Evolutionary conservation across 1,140 invertebrate species (phyloP).

Genomic region (Pentalonia nigronervosa): DNA sequence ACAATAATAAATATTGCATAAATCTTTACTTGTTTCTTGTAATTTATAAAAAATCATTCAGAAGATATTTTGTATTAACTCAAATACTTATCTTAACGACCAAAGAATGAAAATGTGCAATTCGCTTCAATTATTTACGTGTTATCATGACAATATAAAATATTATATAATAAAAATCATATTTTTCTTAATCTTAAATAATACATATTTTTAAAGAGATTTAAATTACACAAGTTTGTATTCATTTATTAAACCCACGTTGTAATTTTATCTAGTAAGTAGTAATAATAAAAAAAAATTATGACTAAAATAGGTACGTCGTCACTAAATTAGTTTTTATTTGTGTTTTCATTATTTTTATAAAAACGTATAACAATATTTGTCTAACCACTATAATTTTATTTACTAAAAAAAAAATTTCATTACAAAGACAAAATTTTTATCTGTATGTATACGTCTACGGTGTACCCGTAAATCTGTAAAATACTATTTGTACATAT

Average conservation of each 20-base stretch:
- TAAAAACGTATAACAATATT: background rate
- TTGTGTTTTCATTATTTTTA: background rate
- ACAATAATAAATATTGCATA: background rate
- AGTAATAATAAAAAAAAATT: background rate
- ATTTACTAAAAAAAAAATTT: background rate
- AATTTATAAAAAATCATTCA: background rate
- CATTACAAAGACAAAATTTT: background rate
- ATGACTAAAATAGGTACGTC: background rate
- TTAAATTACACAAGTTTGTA: background rate
- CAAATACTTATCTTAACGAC: background rate
- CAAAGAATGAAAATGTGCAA: background rate
- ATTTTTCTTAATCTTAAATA: background rate
- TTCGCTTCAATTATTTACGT: background rate
- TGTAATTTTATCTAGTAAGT: background rate
- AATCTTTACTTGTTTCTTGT: background rate
- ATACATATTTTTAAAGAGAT: background rate
- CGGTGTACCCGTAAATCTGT: no score
- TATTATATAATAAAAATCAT: background rate
- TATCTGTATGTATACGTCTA: background rate
- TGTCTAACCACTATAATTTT: background rate
- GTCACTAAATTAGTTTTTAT: background rate
- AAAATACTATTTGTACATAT: slow-evolving; percentile 1
- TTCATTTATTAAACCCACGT: background rate
- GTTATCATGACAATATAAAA: background rate
- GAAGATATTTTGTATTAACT: background rate